A percentile compares a stretch with the other conserved stretches of the same genome.
Evolutionary conservation across 2,888 invertebrate genomes (phyloP).

Genomic region (Drosophila birchii): DNA sequence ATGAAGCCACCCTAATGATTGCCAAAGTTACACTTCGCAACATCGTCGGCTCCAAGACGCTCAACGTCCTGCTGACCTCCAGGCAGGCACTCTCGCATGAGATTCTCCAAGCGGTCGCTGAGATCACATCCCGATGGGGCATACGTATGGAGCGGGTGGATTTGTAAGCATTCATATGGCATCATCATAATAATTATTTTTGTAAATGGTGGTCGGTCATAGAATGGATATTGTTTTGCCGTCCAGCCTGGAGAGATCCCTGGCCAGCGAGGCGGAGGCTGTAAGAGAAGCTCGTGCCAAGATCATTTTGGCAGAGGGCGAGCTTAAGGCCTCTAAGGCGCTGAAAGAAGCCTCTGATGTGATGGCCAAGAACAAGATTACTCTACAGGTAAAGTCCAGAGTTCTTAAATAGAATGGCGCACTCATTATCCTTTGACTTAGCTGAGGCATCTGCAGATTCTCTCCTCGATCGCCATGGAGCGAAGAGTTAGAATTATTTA

Average conservation of each 20-base stretch:
- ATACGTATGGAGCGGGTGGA: conserved; percentile 96
- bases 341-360: conserved; percentile 79
- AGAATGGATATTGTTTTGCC: conserved; percentile 79
- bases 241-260: conserved; percentile 63
- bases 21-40: conserved; percentile 94
- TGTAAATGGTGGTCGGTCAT: background rate
- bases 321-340: conserved; percentile 67
- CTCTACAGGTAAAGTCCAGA: conserved; percentile 64
- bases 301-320: conserved; percentile 79
- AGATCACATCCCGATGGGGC: conserved; percentile 95
- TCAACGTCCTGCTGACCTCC: conserved; percentile 95
- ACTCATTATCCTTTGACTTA: conserved; percentile 14
- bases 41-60: conserved; percentile 94
- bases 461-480: conserved; percentile 70
- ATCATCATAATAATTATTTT: background rate
- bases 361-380: conserved; percentile 72
- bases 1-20: conserved; percentile 90
- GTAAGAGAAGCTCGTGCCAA: conserved; percentile 78
- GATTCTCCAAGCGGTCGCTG: conserved; percentile 93
- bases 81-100: conserved; percentile 93
- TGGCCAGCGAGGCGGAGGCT: conserved; percentile 81
- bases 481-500: conserved; percentile 67
- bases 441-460: conserved; percentile 75
- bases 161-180: conserved; percentile 86
- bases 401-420: accelerated